These are phyloP conservation scores for Myocastor coypus DNA, from an alignment of 2,113 vertebrate species.

Conservation along the genomic window DNA sequence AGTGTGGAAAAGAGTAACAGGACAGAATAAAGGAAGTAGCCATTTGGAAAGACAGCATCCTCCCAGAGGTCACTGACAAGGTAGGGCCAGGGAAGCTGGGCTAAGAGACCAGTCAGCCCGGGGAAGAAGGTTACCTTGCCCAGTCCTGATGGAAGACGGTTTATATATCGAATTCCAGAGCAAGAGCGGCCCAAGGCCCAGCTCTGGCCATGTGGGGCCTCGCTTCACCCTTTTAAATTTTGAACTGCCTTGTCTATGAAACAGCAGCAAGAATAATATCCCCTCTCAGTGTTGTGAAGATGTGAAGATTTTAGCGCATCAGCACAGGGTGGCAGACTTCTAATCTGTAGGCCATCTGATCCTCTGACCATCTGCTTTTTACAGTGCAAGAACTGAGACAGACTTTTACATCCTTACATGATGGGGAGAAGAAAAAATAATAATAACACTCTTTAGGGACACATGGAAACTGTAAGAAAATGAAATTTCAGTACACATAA, in stretches of 20 bases:
- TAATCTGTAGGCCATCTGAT: not conserved
- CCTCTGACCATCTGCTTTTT: not conserved
- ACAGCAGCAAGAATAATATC: not conserved
- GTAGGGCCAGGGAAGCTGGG: not conserved
- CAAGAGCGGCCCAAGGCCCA: not conserved
- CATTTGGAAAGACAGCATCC: not conserved
- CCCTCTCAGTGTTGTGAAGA: not conserved
- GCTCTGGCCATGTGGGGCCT: not conserved
- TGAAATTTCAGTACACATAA: not conserved
- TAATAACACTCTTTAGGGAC: not conserved
- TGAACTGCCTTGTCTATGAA: not conserved
- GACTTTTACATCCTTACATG: not conserved
- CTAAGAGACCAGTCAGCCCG: accelerated
- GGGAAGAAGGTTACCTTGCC: too few relatives aligned
- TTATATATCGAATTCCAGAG: not conserved
- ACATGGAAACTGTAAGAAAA: not conserved
- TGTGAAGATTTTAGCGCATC: not conserved
- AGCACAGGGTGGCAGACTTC: not conserved
- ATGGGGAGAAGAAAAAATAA: not conserved
- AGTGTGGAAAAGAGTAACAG: not conserved
- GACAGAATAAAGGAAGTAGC: not conserved
- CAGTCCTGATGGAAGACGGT: accelerated
- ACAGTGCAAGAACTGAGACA: not conserved
- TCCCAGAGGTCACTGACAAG: not conserved
- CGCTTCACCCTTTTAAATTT: not conserved